A percentile compares a stretch with the other conserved stretches of the same genome.
Conservation (phyloP, 2,113 vertebrate genomes). For the Hyla sarda region DNA sequence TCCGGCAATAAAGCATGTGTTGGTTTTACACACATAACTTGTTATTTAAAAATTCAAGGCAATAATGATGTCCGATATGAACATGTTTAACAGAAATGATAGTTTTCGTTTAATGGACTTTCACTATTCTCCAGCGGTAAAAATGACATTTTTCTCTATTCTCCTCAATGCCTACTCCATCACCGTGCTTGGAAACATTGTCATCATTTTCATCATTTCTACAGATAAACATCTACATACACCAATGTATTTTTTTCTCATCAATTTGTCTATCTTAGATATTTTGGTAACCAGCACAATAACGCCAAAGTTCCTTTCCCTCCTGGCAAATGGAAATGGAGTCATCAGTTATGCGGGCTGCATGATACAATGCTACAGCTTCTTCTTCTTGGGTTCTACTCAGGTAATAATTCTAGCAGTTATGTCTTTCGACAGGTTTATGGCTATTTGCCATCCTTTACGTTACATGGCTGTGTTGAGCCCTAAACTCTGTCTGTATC, state of each 20-base stretch:
- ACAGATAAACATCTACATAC: conserved; percentile 28
- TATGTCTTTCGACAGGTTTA: conserved; percentile 56
- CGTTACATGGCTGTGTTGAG: conserved; percentile 44
- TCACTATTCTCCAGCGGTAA: background rate
- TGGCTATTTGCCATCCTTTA: conserved; percentile 56
- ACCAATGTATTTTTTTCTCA: conserved; percentile 61
- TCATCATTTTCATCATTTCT: conserved; percentile 40
- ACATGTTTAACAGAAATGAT: background rate
- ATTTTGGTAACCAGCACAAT: conserved; percentile 36
- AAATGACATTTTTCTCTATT: background rate
- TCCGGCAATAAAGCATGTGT: too few relatives aligned
- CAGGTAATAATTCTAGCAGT: conserved; percentile 51
- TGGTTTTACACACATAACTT: background rate
- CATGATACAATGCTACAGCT: conserved; percentile 49
- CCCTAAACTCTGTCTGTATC: background rate
- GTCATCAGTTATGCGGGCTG: conserved; percentile 49
- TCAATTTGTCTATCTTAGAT: conserved; percentile 48
- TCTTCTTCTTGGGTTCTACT: conserved; percentile 46
- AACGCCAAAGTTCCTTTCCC: conserved; percentile 47
- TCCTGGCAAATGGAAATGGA: conserved; percentile 30
- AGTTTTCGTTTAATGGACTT: conserved; percentile 7
- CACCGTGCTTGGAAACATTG: conserved; percentile 39
- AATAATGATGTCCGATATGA: background rate
- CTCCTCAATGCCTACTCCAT: background rate
- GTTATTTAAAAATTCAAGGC: background rate